Percentiles rank a stretch among this genome's conserved stretches.
phyloP scores from a whole-genome alignment of 2,797 vertebrate species.

The Sandelia bainsii region DNA sequence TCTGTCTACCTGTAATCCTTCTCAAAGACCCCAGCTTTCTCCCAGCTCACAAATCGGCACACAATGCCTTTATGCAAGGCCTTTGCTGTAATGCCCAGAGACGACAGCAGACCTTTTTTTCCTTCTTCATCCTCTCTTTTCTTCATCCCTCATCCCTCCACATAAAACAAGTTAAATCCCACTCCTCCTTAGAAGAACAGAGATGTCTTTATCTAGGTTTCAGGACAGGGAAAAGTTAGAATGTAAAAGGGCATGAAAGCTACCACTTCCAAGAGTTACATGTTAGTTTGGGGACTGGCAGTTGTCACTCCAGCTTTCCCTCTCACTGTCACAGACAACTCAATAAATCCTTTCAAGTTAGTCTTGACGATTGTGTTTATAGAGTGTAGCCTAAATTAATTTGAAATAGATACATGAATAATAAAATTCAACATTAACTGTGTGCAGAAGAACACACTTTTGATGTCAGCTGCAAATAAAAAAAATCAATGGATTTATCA shows the following conservation, averaged over 20 bases:
- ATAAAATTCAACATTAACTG: slow-evolving; percentile 11
- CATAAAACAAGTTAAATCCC: slow-evolving; percentile 61
- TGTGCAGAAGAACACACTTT: slow-evolving; percentile 22
- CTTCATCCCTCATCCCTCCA: slow-evolving; percentile 44
- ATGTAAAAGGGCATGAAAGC: slow-evolving; percentile 30
- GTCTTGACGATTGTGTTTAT: neutral
- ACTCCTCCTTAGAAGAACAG: slow-evolving; percentile 41
- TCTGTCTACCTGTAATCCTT: slow-evolving; percentile 84
- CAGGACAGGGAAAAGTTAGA: slow-evolving; percentile 29
- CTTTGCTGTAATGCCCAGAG: slow-evolving; percentile 63
- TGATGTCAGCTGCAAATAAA: slow-evolving; percentile 35
- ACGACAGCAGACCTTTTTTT: slow-evolving; percentile 48
- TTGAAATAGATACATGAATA: slow-evolving; percentile 13
- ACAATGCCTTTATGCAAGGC: slow-evolving; percentile 73
- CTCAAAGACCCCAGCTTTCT: slow-evolving; percentile 72
- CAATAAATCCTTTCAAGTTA: slow-evolving; percentile 10
- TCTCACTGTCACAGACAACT: slow-evolving; percentile 10
- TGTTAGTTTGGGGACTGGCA: neutral
- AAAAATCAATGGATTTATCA: slow-evolving; percentile 80
- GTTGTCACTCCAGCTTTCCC: slow-evolving; percentile 1
- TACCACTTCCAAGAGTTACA: slow-evolving; percentile 1
- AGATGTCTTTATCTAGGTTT: slow-evolving; percentile 69
- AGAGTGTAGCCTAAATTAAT: neutral
- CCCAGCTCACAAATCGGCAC: slow-evolving; percentile 74
- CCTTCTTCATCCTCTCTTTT: slow-evolving; percentile 39